phyloP scores from a whole-genome alignment of 2,113 vertebrate genomes.

The Protobothrops flavoviridis region DNA sequence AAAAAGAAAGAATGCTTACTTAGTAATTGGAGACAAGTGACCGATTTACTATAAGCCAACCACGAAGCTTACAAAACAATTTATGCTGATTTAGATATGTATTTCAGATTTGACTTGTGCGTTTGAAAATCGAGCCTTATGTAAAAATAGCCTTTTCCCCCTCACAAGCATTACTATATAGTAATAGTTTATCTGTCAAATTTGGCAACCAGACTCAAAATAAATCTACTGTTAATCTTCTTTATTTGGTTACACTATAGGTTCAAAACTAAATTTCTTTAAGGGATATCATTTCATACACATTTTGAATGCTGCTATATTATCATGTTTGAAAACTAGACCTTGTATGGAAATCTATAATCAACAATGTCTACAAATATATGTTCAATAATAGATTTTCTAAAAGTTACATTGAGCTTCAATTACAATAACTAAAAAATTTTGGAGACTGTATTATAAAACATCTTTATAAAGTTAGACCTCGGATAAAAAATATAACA shows the following conservation, averaged over 20 bases:
- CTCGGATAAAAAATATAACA: neutral
- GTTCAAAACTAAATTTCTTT: neutral
- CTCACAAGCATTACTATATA: neutral
- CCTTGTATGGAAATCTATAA: neutral
- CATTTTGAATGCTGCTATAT: neutral
- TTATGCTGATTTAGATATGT: neutral
- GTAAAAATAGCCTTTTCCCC: neutral
- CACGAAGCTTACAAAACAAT: neutral
- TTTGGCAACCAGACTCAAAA: neutral
- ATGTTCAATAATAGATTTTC: slow-evolving; percentile 9
- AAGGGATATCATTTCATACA: neutral
- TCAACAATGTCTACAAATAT: neutral
- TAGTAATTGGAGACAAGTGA: neutral
- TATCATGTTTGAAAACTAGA: slow-evolving; percentile 14
- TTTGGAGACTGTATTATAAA: slow-evolving; percentile 1
- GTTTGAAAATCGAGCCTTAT: neutral
- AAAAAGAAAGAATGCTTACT: slow-evolving; percentile 20
- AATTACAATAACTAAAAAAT: neutral
- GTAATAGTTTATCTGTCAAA: neutral
- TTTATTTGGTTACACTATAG: neutral
- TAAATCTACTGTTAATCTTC: slow-evolving; percentile 9
- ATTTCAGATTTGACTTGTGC: neutral
- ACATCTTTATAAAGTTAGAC: neutral
- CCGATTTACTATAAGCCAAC: slow-evolving; percentile 15
- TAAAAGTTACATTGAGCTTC: neutral